Percentiles rank a stretch among this genome's conserved stretches.
Evolutionary conservation across 2,113 vertebrate species (phyloP).

Genomic region (Pandion haliaetus): DNA sequence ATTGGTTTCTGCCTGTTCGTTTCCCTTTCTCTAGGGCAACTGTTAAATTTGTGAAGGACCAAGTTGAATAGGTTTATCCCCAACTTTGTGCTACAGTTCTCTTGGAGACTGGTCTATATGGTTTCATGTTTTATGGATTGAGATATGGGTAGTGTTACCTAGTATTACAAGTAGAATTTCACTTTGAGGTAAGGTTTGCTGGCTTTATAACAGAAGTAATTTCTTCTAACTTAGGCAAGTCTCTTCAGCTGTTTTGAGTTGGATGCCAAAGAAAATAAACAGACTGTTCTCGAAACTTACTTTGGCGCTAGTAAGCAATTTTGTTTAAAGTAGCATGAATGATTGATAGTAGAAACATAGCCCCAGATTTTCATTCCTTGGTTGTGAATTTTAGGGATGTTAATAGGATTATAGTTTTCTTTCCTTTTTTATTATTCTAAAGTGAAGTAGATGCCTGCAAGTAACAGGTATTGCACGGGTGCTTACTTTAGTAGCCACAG

Average conservation of each 20-base stretch:
- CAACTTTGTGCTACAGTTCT: rapidly evolving
- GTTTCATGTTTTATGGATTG: not conserved
- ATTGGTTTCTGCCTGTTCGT: not conserved
- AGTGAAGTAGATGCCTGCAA: not conserved
- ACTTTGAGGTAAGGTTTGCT: not conserved
- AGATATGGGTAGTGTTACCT: not conserved
- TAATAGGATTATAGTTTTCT: not conserved
- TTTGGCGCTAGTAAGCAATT: not conserved
- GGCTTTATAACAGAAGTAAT: constrained; percentile 15
- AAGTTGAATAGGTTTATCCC: not conserved
- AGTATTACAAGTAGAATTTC: constrained; percentile 19
- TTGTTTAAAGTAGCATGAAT: constrained; percentile 52
- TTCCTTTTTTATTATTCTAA: not conserved
- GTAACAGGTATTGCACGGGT: not conserved
- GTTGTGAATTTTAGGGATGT: not conserved
- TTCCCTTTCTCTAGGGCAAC: not conserved
- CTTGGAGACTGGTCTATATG: not conserved
- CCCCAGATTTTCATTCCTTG: not conserved
- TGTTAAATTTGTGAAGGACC: not conserved
- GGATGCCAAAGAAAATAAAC: constrained; percentile 69
- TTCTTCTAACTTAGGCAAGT: constrained; percentile 51
- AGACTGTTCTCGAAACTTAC: constrained; percentile 55
- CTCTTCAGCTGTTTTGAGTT: constrained; percentile 62
- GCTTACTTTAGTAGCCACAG: not conserved
- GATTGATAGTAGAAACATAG: constrained; percentile 28